phyloP scores from a whole-genome alignment of 2,888 invertebrate genomes.

The Macaria liturata region DNA sequence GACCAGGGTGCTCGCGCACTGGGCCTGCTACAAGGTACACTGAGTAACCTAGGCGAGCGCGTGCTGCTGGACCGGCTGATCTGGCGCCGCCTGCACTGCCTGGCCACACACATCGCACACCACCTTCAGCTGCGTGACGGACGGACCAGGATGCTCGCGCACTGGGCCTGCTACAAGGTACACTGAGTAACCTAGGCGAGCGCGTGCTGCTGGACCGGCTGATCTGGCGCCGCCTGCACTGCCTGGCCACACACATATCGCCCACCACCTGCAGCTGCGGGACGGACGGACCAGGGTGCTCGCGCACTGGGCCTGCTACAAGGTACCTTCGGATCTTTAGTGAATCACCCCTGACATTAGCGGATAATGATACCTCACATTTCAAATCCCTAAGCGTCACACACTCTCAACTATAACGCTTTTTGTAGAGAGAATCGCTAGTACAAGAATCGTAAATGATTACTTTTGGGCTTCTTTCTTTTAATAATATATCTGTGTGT shows the following conservation, averaged over 20 bases:
- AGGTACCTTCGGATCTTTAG: too few relatives aligned
- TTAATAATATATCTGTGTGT: too few relatives aligned
- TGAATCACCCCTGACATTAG: too few relatives aligned
- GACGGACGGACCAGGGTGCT: slow-evolving; percentile 94
- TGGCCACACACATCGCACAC: slow-evolving; percentile 95
- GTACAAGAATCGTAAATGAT: too few relatives aligned
- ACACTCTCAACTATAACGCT: too few relatives aligned
- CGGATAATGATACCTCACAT: too few relatives aligned
- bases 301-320: slow-evolving; percentile 98
- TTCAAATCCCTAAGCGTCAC: too few relatives aligned
- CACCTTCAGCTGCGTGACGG: slow-evolving; percentile 94
- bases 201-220: slow-evolving; percentile 93
- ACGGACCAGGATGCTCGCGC: slow-evolving; percentile 93
- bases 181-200: slow-evolving; percentile 85
- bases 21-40: slow-evolving; percentile 97
- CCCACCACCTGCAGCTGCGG: slow-evolving; percentile 93
- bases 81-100: slow-evolving; percentile 92
- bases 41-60: slow-evolving; percentile 86
- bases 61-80: slow-evolving; percentile 94
- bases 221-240: slow-evolving; percentile 94
- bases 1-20: slow-evolving; percentile 95
- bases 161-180: slow-evolving; percentile 99
- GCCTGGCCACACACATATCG: slow-evolving; percentile 94
- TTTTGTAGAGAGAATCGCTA: too few relatives aligned
- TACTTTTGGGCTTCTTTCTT: too few relatives aligned